Base-by-base conservation (phyloP, 2,797 vertebrate genomes). In the Pipistrellus nathusii region DNA sequence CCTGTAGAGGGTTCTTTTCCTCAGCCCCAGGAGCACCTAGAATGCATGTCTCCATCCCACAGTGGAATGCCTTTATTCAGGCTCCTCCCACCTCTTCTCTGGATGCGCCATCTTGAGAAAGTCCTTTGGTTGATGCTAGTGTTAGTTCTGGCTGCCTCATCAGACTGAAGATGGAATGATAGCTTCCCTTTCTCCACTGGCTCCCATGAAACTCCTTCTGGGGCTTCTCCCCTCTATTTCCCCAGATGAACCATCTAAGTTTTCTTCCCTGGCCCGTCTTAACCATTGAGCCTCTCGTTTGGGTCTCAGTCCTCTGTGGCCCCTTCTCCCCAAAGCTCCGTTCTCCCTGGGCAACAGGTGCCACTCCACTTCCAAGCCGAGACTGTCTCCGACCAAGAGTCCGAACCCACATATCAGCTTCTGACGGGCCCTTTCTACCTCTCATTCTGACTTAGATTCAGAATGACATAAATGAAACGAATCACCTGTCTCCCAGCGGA, bases 11-110 rank as follows among this genome's bases (percentile, higher is more conserved):
- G 10, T 8, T 0, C 55, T 38, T 38, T 51, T 44, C 8, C 25
- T 12, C 38, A 14, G 27, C 11, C 55, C 12, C 55, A 32, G 27
- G 3, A 27, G 3, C 23, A 11, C 35, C 41, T 13, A 0, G 55
- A 0, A 10, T 1, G 21, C 13, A 1, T 6, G 1, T 32, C 27
- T 35, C 11, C 27, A 3, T n/a, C n/a, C 77, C 6, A 57, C 1
- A n/a, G 21, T 13, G n/a, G 25, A 41, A 41, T 17, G 55, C 25
- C 12, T 41, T 30, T 55, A 59, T 30, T 80, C 15, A 6, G 41
- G 55, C 2, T 35, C 88, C 53, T 75, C 30, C 25, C 2, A 3
- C 25, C 18, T 0, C 30, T 21, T n/a, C 38, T 20, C 38, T 5
- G 27, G 51, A 68, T 1, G 9, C 2, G 0, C 44, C 72, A 23